phyloP scores from a whole-genome alignment of 2,888 invertebrate genomes.

The Drosophila sordidula region DNA sequence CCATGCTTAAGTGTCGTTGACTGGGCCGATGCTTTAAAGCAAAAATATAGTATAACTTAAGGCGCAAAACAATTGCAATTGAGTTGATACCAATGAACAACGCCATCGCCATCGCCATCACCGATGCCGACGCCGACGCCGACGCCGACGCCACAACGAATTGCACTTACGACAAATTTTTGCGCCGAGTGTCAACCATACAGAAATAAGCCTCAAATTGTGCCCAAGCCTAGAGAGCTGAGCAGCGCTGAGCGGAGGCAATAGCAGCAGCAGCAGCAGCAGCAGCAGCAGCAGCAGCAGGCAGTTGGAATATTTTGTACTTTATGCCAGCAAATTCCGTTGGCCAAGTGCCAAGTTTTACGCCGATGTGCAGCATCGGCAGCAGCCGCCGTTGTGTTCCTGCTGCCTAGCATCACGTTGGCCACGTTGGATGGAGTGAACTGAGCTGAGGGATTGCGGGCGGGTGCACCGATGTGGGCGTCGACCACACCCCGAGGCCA shows the following conservation, averaged over 20 bases:
- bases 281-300: constrained; percentile 24
- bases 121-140: constrained; percentile 2
- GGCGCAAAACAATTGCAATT: constrained; percentile 63
- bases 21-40: constrained; percentile 31
- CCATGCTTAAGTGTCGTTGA: constrained; percentile 43
- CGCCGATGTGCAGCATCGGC: constrained; percentile 59
- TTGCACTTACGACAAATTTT: constrained; percentile 76
- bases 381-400: constrained; percentile 19
- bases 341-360: constrained; percentile 76
- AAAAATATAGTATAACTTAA: constrained; percentile 47
- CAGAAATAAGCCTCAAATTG: constrained; percentile 74
- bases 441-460: constrained; percentile 2
- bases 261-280: neutral
- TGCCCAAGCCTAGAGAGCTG: constrained; percentile 40
- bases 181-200: constrained; percentile 68
- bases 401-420: constrained; percentile 39
- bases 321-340: constrained; percentile 76
- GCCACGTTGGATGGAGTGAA: constrained; percentile 24
- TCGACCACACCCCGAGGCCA: constrained; percentile 60
- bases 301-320: constrained; percentile 74
- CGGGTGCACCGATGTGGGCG: constrained; percentile 39
- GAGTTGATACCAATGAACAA: constrained; percentile 58
- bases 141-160: constrained; percentile 68
- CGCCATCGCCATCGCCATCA: constrained; percentile 2
- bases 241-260: constrained; percentile 15